phyloP scores from a whole-genome alignment of 2,797 vertebrate genomes.

The Sebastolobus alascanus region DNA sequence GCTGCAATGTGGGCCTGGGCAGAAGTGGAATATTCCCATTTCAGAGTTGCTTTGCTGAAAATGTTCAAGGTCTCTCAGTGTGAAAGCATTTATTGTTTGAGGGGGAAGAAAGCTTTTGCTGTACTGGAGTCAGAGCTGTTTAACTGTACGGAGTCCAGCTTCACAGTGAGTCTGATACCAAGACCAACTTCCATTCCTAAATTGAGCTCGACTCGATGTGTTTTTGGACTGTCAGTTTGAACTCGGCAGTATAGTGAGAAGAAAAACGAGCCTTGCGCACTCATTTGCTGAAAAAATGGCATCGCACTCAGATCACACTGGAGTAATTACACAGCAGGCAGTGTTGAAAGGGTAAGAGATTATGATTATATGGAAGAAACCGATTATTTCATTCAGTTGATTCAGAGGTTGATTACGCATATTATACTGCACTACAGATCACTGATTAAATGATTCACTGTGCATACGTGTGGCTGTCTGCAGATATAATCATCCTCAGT shows the following conservation, averaged over 20 bases:
- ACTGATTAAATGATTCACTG: slow-evolving; percentile 34
- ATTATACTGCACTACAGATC: slow-evolving; percentile 30
- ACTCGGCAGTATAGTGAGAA: neutral
- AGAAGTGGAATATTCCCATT: slow-evolving; percentile 60
- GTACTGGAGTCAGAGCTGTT: slow-evolving; percentile 26
- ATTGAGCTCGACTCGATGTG: neutral
- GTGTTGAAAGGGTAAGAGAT: slow-evolving; percentile 47
- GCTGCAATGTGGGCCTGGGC: slow-evolving; percentile 51
- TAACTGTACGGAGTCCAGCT: slow-evolving; percentile 27
- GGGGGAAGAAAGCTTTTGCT: slow-evolving; percentile 38
- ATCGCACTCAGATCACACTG: slow-evolving; percentile 39
- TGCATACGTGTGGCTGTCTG: slow-evolving; percentile 19
- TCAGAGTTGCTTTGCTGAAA: slow-evolving; percentile 41
- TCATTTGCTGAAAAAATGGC: slow-evolving; percentile 19
- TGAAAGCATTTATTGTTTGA: slow-evolving; percentile 64
- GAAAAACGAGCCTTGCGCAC: slow-evolving; percentile 3
- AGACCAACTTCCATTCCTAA: neutral
- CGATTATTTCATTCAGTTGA: slow-evolving; percentile 57
- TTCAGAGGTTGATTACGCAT: slow-evolving; percentile 59
- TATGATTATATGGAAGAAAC: slow-evolving; percentile 44
- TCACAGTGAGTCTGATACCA: slow-evolving; percentile 7
- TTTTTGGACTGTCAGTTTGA: neutral
- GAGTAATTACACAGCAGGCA: slow-evolving; percentile 55
- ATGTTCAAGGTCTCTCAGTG: slow-evolving; percentile 52
- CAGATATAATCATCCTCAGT: neutral